These are phyloP conservation scores for Drosophila navojoa DNA, from an alignment of 1,140 invertebrate species.

Conservation along the genomic window DNA sequence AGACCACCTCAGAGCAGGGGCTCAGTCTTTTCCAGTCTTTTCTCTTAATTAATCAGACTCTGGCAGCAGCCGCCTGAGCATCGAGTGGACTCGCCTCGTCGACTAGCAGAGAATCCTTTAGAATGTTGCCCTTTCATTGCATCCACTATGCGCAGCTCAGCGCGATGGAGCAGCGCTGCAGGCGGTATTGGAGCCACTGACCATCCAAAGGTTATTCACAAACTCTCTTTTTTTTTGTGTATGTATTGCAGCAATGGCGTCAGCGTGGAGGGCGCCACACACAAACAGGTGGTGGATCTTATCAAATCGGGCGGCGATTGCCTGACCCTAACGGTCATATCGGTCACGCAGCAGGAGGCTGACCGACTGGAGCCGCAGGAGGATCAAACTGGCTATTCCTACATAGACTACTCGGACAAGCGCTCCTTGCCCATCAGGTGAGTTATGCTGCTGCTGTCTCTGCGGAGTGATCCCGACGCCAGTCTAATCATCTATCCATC, in stretches of 20 bases:
- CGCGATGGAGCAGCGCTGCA: conserved; percentile 56
- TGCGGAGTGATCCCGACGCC: neutral
- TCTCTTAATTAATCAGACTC: conserved; percentile 9
- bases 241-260: conserved; percentile 93
- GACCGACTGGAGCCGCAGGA: conserved; percentile 94
- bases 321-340: conserved; percentile 97
- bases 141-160: conserved; percentile 66
- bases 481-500: neutral
- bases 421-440: conserved; percentile 95
- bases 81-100: neutral
- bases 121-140: conserved; percentile 73
- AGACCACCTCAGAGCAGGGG: too few species aligned
- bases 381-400: conserved; percentile 93
- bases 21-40: too few species aligned
- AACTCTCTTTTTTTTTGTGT: neutral
- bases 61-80: neutral
- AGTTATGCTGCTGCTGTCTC: conserved; percentile 9
- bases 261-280: conserved; percentile 99
- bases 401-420: conserved; percentile 99
- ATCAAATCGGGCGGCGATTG: conserved; percentile 99
- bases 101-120: neutral
- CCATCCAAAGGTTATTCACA: neutral
- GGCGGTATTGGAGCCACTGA: conserved; percentile 40
- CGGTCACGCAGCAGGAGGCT: conserved; percentile 94
- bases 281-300: conserved; percentile 99